A percentile compares a stretch with the other conserved stretches of the same genome.
These are phyloP conservation scores for Chironomus striatipennis DNA, from an alignment of 1,140 invertebrate species.

Conservation along the genomic window DNA sequence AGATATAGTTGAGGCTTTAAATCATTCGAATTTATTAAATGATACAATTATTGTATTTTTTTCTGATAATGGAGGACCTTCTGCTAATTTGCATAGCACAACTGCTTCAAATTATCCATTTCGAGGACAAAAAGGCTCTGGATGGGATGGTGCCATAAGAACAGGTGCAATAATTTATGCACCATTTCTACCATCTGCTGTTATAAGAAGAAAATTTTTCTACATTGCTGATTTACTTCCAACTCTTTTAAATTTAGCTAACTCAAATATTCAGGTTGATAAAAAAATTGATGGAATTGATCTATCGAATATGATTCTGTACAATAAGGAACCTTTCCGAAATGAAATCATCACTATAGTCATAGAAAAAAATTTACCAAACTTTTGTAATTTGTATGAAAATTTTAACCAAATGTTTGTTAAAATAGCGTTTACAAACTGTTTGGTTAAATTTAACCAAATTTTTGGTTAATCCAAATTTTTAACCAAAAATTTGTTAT, in stretches of 20 bases:
- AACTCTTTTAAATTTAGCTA: slow-evolving; percentile 59
- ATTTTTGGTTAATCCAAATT: too few species aligned
- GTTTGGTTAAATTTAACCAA: too few species aligned
- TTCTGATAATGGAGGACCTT: slow-evolving; percentile 69
- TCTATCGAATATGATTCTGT: slow-evolving; percentile 55
- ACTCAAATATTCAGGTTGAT: slow-evolving; percentile 39
- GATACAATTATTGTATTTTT: slow-evolving; percentile 66
- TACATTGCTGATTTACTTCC: slow-evolving; percentile 84
- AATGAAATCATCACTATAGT: slow-evolving; percentile 57
- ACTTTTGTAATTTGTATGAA: too few species aligned
- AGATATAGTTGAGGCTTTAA: slow-evolving; percentile 59
- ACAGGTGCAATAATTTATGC: slow-evolving; percentile 73
- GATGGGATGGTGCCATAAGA: slow-evolving; percentile 78
- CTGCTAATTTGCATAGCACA: slow-evolving; percentile 59
- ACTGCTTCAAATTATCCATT: slow-evolving; percentile 81
- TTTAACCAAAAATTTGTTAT: too few species aligned
- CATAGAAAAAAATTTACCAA: too few species aligned
- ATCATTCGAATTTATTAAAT: slow-evolving; percentile 54
- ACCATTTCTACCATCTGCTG: slow-evolving; percentile 44
- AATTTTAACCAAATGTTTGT: too few species aligned
- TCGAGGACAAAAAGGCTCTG: slow-evolving; percentile 69
- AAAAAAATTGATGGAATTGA: slow-evolving; percentile 57
- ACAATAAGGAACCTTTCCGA: slow-evolving; percentile 44
- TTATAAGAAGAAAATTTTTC: slow-evolving; percentile 64
- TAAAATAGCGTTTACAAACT: too few species aligned